These are phyloP conservation scores for Acropternis orthonyx DNA, from an alignment of 2,797 vertebrate genomes.

Conservation along the genomic window DNA sequence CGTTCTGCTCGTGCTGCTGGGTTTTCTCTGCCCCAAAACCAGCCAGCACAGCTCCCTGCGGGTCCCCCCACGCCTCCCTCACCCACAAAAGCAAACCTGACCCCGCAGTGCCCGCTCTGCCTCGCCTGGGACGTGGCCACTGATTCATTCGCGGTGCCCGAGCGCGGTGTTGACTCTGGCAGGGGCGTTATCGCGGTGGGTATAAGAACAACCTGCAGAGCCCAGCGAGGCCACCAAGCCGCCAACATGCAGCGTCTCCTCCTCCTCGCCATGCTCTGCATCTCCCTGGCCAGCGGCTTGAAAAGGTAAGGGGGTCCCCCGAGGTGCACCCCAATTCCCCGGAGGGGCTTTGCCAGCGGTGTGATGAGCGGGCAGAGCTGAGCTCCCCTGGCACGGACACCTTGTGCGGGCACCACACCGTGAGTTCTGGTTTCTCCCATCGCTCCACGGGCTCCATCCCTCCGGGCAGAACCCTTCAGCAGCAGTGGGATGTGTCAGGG, in stretches of 20 bases:
- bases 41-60: fast-evolving
- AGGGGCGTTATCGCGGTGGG: slow-evolving; percentile 23
- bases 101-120: neutral
- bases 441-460: fast-evolving
- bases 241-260: slow-evolving; percentile 49
- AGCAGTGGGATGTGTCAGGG: neutral
- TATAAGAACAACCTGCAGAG: neutral
- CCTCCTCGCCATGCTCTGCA: neutral
- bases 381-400: fast-evolving
- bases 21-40: fast-evolving
- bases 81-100: slow-evolving; percentile 43
- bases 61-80: neutral
- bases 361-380: fast-evolving
- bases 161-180: slow-evolving; percentile 55
- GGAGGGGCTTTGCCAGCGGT: fast-evolving
- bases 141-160: slow-evolving; percentile 33
- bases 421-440: neutral
- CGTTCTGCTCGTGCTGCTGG: fast-evolving
- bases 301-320: slow-evolving; percentile 61
- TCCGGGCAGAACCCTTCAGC: neutral
- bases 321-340: neutral
- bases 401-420: fast-evolving
- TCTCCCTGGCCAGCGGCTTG: slow-evolving; percentile 11
- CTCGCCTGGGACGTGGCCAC: neutral
- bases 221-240: fast-evolving